These are phyloP conservation scores for Hypothenemus hampei DNA, from an alignment of 1,140 invertebrate species.

Conservation along the genomic window DNA sequence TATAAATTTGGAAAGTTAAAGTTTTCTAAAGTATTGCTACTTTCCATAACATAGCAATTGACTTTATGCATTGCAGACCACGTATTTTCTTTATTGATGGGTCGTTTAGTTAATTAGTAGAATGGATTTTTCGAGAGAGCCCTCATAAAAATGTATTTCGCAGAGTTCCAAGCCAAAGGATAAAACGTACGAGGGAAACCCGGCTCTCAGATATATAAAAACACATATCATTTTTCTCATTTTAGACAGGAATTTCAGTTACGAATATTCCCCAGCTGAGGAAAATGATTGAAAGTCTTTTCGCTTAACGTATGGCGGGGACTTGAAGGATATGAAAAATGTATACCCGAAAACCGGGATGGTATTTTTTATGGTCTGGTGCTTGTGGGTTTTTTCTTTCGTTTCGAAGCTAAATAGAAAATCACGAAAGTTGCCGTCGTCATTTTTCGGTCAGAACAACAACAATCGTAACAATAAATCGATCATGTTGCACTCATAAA, in stretches of 20 bases:
- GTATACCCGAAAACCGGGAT: constrained; percentile 1
- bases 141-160: constrained; percentile 9
- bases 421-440: too few relatives aligned
- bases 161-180: neutral
- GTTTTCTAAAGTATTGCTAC: too few relatives aligned
- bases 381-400: too few relatives aligned
- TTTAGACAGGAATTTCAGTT: constrained; percentile 10
- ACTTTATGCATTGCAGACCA: too few relatives aligned
- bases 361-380: constrained; percentile 13
- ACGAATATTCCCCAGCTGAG: constrained; percentile 12
- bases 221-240: constrained; percentile 18
- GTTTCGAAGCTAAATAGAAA: too few relatives aligned
- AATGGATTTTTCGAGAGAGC: too few relatives aligned
- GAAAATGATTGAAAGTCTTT: constrained; percentile 17
- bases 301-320: constrained; percentile 10
- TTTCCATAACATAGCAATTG: too few relatives aligned
- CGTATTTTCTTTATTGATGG: too few relatives aligned
- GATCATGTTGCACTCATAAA: constrained; percentile 2
- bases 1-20: too few relatives aligned
- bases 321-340: constrained; percentile 12
- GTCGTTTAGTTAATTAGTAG: too few relatives aligned
- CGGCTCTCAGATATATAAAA: constrained; percentile 18
- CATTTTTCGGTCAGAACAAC: too few relatives aligned
- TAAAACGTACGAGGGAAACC: constrained; percentile 6
- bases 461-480: neutral